These are phyloP conservation scores for Troides helena DNA, from an alignment of 2,888 invertebrate genomes.

Conservation along the genomic window DNA sequence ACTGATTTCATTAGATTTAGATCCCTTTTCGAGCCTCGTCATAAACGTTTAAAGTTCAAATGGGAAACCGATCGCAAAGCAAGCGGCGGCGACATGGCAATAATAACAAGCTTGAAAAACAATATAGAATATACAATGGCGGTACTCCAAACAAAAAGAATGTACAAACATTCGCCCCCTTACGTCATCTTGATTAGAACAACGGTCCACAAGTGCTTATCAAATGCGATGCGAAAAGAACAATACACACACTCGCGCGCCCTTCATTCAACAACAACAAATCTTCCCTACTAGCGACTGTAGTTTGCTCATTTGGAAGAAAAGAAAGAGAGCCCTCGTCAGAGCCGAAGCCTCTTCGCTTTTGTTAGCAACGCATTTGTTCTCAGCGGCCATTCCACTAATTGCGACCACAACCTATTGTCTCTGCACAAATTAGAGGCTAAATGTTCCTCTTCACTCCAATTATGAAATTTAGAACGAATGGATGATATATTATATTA, in stretches of 20 bases:
- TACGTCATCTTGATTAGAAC: slow-evolving; percentile 69
- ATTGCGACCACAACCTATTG: slow-evolving; percentile 76
- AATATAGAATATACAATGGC: slow-evolving; percentile 23
- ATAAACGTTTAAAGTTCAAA: neutral
- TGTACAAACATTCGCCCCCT: slow-evolving; percentile 36
- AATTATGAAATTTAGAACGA: slow-evolving; percentile 51
- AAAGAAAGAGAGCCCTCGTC: slow-evolving; percentile 68
- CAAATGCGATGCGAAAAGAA: slow-evolving; percentile 65
- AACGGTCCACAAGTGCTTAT: slow-evolving; percentile 69
- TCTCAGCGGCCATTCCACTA: slow-evolving; percentile 77
- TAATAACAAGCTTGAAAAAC: neutral
- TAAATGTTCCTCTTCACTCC: slow-evolving; percentile 62
- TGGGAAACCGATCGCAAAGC: slow-evolving; percentile 3
- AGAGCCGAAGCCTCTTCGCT: slow-evolving; percentile 62
- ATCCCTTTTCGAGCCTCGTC: neutral
- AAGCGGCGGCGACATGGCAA: slow-evolving; percentile 6
- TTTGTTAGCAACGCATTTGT: slow-evolving; percentile 75
- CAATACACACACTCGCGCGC: slow-evolving; percentile 67
- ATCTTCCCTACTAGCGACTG: slow-evolving; percentile 68
- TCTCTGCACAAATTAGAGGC: slow-evolving; percentile 68
- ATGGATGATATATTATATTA: slow-evolving; percentile 40
- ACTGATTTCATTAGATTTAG: too few species aligned
- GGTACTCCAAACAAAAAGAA: slow-evolving; percentile 21
- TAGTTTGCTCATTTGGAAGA: slow-evolving; percentile 80
- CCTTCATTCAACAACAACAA: slow-evolving; percentile 71